Conservation (phyloP, 2,797 vertebrate species). For the Myotis pilosus region DNA sequence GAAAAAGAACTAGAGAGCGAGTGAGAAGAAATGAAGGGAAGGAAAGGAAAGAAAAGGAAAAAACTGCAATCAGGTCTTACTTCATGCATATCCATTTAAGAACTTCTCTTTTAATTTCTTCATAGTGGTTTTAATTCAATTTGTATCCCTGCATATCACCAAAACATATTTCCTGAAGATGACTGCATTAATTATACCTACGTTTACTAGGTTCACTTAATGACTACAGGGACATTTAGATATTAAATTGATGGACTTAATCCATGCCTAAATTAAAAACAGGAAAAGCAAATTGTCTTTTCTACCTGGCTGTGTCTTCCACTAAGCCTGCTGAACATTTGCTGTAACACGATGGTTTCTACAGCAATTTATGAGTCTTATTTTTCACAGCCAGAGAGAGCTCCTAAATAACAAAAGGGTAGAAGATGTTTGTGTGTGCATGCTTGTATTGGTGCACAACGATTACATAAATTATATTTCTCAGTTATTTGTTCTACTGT, state of each 20-base stretch:
- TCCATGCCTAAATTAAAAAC: background rate
- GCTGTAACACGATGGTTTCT: background rate
- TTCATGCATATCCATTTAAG: background rate
- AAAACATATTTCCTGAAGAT: background rate
- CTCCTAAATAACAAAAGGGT: background rate
- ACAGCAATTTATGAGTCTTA: background rate
- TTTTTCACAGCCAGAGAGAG: background rate
- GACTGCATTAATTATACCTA: background rate
- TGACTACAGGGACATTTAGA: background rate
- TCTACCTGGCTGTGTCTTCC: background rate
- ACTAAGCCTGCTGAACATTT: background rate
- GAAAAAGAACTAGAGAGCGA: background rate
- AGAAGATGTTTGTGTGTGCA: background rate
- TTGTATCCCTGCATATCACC: background rate
- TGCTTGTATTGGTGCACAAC: background rate
- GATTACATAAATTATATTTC: background rate
- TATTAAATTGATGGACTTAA: conserved; percentile 18
- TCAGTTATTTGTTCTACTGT: background rate
- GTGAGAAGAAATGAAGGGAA: background rate
- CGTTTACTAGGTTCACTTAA: background rate
- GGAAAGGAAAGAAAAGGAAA: background rate
- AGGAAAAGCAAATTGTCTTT: background rate
- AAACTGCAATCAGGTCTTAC: background rate
- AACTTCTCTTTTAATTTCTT: background rate
- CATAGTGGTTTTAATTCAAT: background rate